Base-by-base conservation (phyloP, 2,888 invertebrate genomes). In the Ichneumoninae sp. region DNA sequence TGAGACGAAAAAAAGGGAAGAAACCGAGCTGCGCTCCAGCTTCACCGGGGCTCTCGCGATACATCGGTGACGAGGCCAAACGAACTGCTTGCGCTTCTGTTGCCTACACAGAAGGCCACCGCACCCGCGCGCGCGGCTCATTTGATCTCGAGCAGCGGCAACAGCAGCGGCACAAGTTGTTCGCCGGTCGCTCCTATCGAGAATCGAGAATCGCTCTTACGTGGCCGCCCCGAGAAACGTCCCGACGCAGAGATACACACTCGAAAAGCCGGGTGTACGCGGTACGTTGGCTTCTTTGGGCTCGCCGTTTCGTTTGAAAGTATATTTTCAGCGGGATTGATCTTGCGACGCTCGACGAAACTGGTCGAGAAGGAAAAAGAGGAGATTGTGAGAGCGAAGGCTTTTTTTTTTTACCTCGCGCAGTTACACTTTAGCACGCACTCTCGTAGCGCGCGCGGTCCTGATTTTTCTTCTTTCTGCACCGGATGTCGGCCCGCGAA, bases 271-370 rank as follows among this genome's bases (percentile, higher is more conserved):
- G 22, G 57, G 8, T 4, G 26, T 26, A 57, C 60, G 19, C 70
- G 54, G 54, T 47, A 0, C 8, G 50, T 65, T 30, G 13, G 63
- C 30, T 75, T 65, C 22, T 36, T 66, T 79, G 52, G 73, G 26
- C 69, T 78, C 63, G 63, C 47, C 26, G 30, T 66, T 66, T 54
- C 83, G 80, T 83, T 83, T 81, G 73, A 84, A 78, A 84, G 77
- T 84, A 84, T 84, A 84, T 84, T 84, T 84, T 84, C 84, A 81
- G 84, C 80, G 19, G 81, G 81, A 83, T 81, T 83, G 83, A 84
- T 84, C 77, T 84, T 57, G 47, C 77, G 63, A 63, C 63, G 52
- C 71, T 36, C 33, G 79, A 40, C 57, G 44, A 57, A 66, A n/a
- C 57, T 19, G 22, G 70, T 47, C 66, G 60, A 68, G 22, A 65